Evolutionary conservation across 2,888 invertebrate species (phyloP).

Genomic region (Muscina levida): DNA sequence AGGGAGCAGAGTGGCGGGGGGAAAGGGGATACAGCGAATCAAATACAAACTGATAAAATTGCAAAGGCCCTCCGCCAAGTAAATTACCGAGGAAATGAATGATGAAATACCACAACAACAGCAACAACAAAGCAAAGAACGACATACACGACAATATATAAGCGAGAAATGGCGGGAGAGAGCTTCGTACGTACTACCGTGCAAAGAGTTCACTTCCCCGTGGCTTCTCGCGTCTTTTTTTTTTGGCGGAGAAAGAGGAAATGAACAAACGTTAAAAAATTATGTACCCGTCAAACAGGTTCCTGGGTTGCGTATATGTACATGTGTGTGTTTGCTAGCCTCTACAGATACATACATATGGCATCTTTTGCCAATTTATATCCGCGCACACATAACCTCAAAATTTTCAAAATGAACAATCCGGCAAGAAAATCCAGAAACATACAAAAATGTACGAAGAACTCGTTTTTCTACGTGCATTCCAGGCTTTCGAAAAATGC

Average conservation of each 20-base stretch:
- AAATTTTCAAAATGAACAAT: conserved; percentile 4
- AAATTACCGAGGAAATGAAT: neutral
- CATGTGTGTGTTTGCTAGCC: neutral
- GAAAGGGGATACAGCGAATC: neutral
- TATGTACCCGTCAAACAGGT: conserved; percentile 3
- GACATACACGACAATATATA: too few relatives aligned
- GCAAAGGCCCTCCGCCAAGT: neutral
- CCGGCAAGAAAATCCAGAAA: neutral
- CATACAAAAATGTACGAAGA: conserved; percentile 6
- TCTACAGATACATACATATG: neutral
- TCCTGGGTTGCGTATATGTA: neutral
- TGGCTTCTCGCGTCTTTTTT: too few relatives aligned
- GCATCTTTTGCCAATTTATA: conserved; percentile 19
- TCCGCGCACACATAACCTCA: conserved; percentile 29
- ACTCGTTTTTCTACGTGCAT: conserved; percentile 24
- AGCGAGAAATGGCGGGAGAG: too few relatives aligned
- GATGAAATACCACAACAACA: neutral
- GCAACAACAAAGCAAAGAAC: neutral
- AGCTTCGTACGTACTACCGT: neutral
- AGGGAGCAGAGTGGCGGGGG: neutral
- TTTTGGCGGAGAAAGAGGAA: conserved; percentile 2
- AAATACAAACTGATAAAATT: neutral
- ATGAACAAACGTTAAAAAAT: neutral
- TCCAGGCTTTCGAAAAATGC: neutral
- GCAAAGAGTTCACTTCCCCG: neutral